Percentiles rank a stretch among this genome's conserved stretches.
Conservation (phyloP, 2,888 invertebrate species). For the Penaeus monodon region DNA sequence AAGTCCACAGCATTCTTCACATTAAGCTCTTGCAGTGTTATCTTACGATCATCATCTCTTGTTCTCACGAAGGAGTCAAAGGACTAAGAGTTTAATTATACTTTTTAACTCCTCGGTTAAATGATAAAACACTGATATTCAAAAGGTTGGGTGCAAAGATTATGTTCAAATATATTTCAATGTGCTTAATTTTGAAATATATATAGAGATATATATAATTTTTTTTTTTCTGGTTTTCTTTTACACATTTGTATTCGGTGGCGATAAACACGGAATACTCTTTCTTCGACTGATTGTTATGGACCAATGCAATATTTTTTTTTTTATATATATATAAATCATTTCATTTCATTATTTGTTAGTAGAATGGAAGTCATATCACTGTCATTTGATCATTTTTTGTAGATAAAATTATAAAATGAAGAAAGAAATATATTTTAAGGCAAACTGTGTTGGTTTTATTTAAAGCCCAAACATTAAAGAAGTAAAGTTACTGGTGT, state of each 20-base stretch:
- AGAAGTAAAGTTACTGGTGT: neutral
- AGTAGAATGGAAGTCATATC: conserved; percentile 22
- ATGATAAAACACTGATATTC: no score
- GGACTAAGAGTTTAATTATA: no score
- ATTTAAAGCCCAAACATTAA: neutral
- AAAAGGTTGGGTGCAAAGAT: no score
- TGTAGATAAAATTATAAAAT: conserved; percentile 44
- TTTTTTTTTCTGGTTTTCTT: neutral
- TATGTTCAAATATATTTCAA: no score
- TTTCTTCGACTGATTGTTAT: conserved; percentile 22
- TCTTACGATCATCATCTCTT: no score
- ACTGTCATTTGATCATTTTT: conserved; percentile 52
- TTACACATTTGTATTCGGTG: conserved; percentile 3
- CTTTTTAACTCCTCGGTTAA: no score
- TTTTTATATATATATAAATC: neutral
- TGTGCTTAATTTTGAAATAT: no score
- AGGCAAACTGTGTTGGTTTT: conserved; percentile 16
- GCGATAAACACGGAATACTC: neutral
- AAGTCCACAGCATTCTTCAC: no score
- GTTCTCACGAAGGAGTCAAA: no score
- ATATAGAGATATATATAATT: neutral
- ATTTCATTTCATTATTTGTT: conserved; percentile 43
- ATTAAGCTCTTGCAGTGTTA: no score
- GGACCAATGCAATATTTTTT: conserved; percentile 54
- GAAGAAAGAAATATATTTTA: conserved; percentile 53